A percentile compares a stretch with the other conserved stretches of the same genome.
phyloP scores from a whole-genome alignment of 1,140 invertebrate genomes.

The Stratiolaelaps scimitus region DNA sequence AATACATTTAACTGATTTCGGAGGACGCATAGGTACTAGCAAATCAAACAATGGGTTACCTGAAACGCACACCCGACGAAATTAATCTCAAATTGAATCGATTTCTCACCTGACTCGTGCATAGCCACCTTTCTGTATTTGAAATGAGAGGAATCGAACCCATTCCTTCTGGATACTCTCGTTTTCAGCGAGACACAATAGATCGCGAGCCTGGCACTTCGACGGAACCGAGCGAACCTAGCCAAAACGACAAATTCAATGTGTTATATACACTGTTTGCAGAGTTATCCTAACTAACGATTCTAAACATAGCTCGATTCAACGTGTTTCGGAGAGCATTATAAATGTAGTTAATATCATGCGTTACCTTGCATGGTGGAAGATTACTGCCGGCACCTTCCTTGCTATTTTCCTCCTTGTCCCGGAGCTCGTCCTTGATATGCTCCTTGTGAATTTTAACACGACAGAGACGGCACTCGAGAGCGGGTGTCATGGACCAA shows the following conservation, averaged over 20 bases:
- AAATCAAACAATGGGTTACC: neutral
- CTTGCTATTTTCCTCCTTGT: slow-evolving; percentile 47
- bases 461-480: slow-evolving; percentile 88
- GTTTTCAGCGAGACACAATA: slow-evolving; percentile 27
- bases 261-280: no score
- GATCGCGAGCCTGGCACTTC: neutral
- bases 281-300: no score
- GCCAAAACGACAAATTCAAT: slow-evolving; percentile 24
- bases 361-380: slow-evolving; percentile 29
- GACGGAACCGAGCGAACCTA: slow-evolving; percentile 16
- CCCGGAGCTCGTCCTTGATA: slow-evolving; percentile 50
- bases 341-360: slow-evolving; percentile 4
- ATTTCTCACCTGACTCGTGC: neutral
- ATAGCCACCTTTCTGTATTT: slow-evolving; percentile 6
- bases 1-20: neutral
- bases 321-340: no score
- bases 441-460: slow-evolving; percentile 94
- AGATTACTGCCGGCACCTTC: neutral
- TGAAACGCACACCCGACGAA: neutral
- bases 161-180: slow-evolving; percentile 5
- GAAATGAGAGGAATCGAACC: neutral
- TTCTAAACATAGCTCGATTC: no score
- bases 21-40: neutral
- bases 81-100: neutral
- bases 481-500: slow-evolving; percentile 90